Conservation (phyloP, 2,888 invertebrate genomes). For the Rotaria socialis region DNA sequence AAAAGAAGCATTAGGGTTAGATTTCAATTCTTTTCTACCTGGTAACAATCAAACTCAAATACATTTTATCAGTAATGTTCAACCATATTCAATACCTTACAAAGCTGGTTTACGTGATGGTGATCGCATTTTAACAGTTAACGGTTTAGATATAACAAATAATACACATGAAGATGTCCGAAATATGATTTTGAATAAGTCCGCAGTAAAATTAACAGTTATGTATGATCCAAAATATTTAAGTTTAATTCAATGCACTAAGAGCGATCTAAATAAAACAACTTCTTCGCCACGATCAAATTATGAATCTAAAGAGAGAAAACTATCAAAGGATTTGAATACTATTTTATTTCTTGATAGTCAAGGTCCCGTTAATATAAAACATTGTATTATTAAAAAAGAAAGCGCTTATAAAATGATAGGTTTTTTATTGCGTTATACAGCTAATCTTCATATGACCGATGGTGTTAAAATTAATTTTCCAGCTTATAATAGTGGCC, state of each 20-base stretch:
- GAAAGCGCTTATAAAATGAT: neutral
- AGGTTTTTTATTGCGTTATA: neutral
- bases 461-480: neutral
- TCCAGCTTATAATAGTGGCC: slow-evolving; percentile 39
- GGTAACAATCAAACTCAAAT: neutral
- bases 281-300: neutral
- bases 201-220: neutral
- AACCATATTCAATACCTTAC: neutral
- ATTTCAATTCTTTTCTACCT: neutral
- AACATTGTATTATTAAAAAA: neutral
- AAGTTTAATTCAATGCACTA: neutral
- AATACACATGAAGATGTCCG: neutral
- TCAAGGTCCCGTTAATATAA: neutral
- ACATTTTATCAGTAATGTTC: slow-evolving; percentile 2
- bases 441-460: neutral
- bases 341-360: neutral
- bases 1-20: neutral
- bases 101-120: neutral
- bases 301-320: neutral
- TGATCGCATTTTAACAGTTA: neutral
- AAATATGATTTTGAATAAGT: neutral
- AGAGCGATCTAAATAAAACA: neutral
- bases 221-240: neutral
- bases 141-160: slow-evolving; percentile 4
- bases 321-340: neutral